phyloP scores from a whole-genome alignment of 2,888 invertebrate genomes.

The Schizotus pectinicornis region DNA sequence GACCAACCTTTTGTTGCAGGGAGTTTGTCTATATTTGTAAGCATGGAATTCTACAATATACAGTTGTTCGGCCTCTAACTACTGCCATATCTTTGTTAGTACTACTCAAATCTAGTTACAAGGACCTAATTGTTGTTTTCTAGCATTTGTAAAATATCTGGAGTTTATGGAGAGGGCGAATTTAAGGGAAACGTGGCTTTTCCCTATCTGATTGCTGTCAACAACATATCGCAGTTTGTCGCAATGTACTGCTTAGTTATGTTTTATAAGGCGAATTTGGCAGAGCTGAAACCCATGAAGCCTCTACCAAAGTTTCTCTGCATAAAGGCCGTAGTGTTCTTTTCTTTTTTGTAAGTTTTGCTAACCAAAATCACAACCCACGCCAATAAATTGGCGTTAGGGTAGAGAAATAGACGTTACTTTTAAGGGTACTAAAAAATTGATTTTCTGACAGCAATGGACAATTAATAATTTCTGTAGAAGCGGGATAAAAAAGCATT shows the following conservation, averaged over 20 bases:
- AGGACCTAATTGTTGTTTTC: constrained; percentile 21
- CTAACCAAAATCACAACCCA: too few relatives aligned
- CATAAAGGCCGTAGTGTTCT: constrained; percentile 97
- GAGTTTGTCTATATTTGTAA: constrained; percentile 94
- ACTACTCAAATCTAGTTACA: neutral
- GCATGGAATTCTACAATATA: constrained; percentile 95
- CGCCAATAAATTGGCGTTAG: too few relatives aligned
- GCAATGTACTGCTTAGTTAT: constrained; percentile 96
- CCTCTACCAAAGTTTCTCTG: constrained; percentile 95
- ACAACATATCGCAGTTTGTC: constrained; percentile 93
- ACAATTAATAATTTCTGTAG: too few relatives aligned
- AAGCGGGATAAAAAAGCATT: too few relatives aligned
- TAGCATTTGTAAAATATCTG: constrained; percentile 83
- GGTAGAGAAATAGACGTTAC: too few relatives aligned
- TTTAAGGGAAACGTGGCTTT: constrained; percentile 86
- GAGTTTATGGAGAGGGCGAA: constrained; percentile 90
- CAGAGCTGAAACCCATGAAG: constrained; percentile 88
- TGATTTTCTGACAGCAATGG: too few relatives aligned
- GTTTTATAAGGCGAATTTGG: constrained; percentile 88
- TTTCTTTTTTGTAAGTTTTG: constrained; percentile 93
- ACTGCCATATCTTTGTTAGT: constrained; percentile 89
- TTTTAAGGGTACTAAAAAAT: too few relatives aligned
- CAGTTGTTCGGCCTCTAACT: constrained; percentile 87
- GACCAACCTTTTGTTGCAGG: constrained; percentile 60
- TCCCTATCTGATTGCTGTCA: constrained; percentile 84